phyloP scores from a whole-genome alignment of 2,888 invertebrate species.

The Ferrisia virgata region DNA sequence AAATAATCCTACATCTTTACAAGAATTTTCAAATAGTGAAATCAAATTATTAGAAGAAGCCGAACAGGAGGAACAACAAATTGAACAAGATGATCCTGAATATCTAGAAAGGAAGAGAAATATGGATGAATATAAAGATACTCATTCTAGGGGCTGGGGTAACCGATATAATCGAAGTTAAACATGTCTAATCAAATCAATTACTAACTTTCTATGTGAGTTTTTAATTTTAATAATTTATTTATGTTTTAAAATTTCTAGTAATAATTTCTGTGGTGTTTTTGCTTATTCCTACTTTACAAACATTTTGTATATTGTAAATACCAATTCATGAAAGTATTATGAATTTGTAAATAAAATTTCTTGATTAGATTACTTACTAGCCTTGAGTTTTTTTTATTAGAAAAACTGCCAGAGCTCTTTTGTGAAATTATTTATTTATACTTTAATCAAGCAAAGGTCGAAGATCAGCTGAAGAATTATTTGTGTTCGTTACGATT shows the following conservation, averaged over 20 bases:
- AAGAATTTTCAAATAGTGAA: conserved; percentile 45
- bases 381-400: not conserved
- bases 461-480: not conserved
- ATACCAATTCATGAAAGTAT: not conserved
- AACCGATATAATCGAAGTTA: conserved; percentile 59
- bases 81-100: conserved; percentile 73
- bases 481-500: not conserved
- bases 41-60: conserved; percentile 49
- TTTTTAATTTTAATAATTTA: conserved; percentile 14
- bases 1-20: conserved; percentile 47
- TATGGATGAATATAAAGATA: conserved; percentile 86
- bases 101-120: conserved; percentile 63
- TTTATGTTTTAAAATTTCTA: conserved; percentile 24
- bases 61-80: conserved; percentile 62
- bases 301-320: conserved; percentile 8
- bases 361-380: not conserved
- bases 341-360: conserved; percentile 13
- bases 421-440: not conserved
- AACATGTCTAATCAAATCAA: conserved; percentile 11
- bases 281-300: not conserved
- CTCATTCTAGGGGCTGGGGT: conserved; percentile 81
- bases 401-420: not conserved
- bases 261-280: not conserved
- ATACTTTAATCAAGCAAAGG: not conserved
- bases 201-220: not conserved